Evolutionary conservation across 2,888 invertebrate genomes (phyloP).

Genomic region (Drosophila colorata): DNA sequence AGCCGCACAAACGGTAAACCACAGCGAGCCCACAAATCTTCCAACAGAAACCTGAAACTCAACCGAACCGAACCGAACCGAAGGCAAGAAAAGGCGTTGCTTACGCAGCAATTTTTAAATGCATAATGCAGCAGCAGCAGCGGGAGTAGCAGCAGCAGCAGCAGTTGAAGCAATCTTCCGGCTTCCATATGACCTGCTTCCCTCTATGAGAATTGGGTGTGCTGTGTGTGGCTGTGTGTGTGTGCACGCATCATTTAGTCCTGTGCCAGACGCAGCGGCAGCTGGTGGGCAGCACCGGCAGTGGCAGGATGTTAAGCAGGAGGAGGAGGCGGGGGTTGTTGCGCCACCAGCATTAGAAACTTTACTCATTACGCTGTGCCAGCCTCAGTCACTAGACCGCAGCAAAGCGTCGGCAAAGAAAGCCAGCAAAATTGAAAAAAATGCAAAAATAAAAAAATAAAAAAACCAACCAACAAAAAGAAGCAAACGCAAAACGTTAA

Average conservation of each 20-base stretch:
- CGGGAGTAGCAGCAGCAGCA: slow-evolving; percentile 1
- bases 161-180: slow-evolving; percentile 29
- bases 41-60: background rate
- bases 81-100: slow-evolving; percentile 55
- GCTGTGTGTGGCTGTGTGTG: slow-evolving; percentile 17
- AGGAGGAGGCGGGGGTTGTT: slow-evolving; percentile 60
- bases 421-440: slow-evolving; percentile 42
- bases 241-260: slow-evolving; percentile 69
- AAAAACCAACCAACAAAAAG: too few relatives aligned
- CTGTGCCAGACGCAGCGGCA: slow-evolving; percentile 36
- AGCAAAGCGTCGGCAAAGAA: slow-evolving; percentile 56
- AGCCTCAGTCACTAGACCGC: slow-evolving; percentile 72
- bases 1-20: slow-evolving; percentile 48
- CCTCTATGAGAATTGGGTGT: slow-evolving; percentile 34
- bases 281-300: background rate
- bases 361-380: slow-evolving; percentile 79
- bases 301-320: slow-evolving; percentile 12
- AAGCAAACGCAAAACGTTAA: slow-evolving; percentile 55
- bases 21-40: slow-evolving; percentile 63
- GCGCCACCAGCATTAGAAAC: slow-evolving; percentile 79
- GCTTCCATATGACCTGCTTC: slow-evolving; percentile 55
- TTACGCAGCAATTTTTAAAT: slow-evolving; percentile 74
- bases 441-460: slow-evolving; percentile 3
- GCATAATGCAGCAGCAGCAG: slow-evolving; percentile 63
- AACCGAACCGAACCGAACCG: background rate